These are phyloP conservation scores for Brachypteracias leptosomus DNA, from an alignment of 2,113 vertebrate genomes.

Conservation along the genomic window DNA sequence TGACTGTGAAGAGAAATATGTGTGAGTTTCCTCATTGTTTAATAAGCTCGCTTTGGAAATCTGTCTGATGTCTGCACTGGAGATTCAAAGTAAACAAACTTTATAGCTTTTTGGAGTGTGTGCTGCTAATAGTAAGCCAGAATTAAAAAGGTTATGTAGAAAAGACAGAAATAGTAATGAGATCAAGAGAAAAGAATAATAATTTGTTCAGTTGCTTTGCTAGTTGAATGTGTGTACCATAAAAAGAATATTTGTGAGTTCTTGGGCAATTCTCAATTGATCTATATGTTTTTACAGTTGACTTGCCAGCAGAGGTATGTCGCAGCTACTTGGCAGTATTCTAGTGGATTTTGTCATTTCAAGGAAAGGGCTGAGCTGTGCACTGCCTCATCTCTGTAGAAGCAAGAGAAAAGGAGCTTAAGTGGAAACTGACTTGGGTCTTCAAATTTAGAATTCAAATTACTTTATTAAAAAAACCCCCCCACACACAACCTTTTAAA, in stretches of 20 bases:
- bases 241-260: neutral
- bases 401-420: neutral
- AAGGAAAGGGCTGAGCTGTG: neutral
- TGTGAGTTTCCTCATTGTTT: neutral
- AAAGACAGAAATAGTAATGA: neutral
- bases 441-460: neutral
- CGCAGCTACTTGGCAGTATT: neutral
- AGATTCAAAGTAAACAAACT: neutral
- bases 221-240: neutral
- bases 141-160: neutral
- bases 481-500: neutral
- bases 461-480: neutral
- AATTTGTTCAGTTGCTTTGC: neutral
- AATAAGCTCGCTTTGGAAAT: conserved; percentile 18
- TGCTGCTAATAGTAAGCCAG: neutral
- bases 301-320: neutral
- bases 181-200: neutral
- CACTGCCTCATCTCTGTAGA: neutral
- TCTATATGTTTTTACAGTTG: neutral
- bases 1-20: conserved; percentile 10
- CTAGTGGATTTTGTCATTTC: neutral
- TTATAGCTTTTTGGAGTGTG: conserved; percentile 1
- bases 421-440: neutral
- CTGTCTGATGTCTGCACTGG: neutral
- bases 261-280: neutral